Evolutionary conservation across 2,888 invertebrate species (phyloP), one percentile per base, ranked within the genome.

Genomic region (Nudaria mundana): DNA sequence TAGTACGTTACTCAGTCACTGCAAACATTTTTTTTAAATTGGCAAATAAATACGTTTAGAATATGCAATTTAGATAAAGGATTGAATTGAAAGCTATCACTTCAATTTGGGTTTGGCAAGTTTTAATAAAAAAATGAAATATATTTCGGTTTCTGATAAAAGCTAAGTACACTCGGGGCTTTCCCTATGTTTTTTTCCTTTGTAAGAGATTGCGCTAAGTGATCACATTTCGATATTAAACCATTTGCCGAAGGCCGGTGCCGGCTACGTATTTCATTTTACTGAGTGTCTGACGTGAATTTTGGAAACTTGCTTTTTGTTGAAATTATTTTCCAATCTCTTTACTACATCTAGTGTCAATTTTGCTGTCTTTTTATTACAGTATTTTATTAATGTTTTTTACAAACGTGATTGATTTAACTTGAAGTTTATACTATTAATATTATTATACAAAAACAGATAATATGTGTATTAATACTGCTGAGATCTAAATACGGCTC

Each of bases 211-310:
- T 86, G 84, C 85, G 84, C 87, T 87, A 88, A 87, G 87, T 88
- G 87, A 88, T 86, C 87, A 87, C 88, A 87, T 88, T 88, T 87
- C 87, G 87, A 87, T 88, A 88, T 88, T 87, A 87, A 86, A 85
- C 86, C 87, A 85, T 87, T 87, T 86, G 82, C 82, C 78, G 83
- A 81, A 82, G 84, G 84, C 84, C 85, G 71, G 83, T 79, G 76
- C 80, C 72, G 81, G 81, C 80, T 80, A 81, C 86, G 86, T 86
- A 87, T 88, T 87, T 88, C 88, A 88, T 88, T 88, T 87, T 78
- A 85, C 85, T 87, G 86, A 88, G 87, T 88, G 87, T 86, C 79
- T 78, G 85, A 81, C 79, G 78, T 79, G 83, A 85, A 81, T 80
- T 84, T 83, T 75, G 76, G 80, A 81, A 81, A 81, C 82, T 85